Percentiles rank a stretch among this genome's conserved stretches.
phyloP scores from a whole-genome alignment of 2,888 invertebrate genomes.

The Lasioglossum malachurum region DNA sequence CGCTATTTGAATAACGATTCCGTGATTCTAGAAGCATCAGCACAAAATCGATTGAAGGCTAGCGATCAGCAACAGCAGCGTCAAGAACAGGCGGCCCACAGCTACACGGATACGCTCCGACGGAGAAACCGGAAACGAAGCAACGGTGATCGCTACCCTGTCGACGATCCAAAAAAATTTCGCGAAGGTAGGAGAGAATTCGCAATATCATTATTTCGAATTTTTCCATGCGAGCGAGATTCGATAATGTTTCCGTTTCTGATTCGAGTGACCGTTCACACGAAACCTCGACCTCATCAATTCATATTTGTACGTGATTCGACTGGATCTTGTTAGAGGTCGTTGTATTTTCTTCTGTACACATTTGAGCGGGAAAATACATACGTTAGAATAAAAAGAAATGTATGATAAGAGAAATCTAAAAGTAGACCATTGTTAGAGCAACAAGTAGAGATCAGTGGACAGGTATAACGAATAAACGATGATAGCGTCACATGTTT shows the following conservation, averaged over 20 bases:
- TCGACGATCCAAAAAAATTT: constrained; percentile 72
- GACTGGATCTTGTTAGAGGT: constrained; percentile 59
- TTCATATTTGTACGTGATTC: constrained; percentile 66
- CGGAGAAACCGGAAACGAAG: constrained; percentile 77
- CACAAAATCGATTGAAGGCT: constrained; percentile 33
- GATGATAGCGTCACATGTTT: background rate
- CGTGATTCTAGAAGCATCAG: constrained; percentile 77
- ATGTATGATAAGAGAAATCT: constrained; percentile 1
- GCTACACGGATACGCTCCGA: constrained; percentile 52
- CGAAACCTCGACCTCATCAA: constrained; percentile 33
- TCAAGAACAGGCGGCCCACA: constrained; percentile 37
- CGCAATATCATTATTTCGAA: constrained; percentile 14
- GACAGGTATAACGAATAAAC: background rate
- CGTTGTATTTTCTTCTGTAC: constrained; percentile 46
- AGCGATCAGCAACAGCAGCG: constrained; percentile 24
- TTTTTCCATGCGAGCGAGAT: background rate
- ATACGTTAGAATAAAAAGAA: background rate
- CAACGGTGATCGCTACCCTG: constrained; percentile 68
- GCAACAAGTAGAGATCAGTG: background rate
- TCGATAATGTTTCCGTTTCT: constrained; percentile 10
- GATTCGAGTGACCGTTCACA: constrained; percentile 4
- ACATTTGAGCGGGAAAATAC: constrained; percentile 50
- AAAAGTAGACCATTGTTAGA: background rate
- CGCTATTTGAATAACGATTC: constrained; percentile 77
- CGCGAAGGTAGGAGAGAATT: constrained; percentile 77